Percentiles rank a stretch among this genome's conserved stretches.
phyloP scores from a whole-genome alignment of 2,888 invertebrate species.

The Cephus pygmeus region DNA sequence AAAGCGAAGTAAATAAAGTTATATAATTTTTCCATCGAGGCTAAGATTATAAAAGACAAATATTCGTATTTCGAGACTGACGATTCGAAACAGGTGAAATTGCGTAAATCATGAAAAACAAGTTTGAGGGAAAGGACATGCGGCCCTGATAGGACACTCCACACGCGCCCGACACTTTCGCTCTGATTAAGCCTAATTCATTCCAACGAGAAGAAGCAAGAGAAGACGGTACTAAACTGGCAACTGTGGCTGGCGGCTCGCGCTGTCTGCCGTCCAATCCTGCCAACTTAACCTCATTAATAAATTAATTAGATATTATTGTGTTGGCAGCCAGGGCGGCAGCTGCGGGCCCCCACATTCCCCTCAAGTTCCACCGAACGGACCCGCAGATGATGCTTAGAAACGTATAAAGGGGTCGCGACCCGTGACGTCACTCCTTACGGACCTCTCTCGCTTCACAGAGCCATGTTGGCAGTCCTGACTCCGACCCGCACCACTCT shows the following conservation, averaged over 20 bases:
- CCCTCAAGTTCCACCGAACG: conserved; percentile 17
- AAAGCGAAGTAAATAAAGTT: no score
- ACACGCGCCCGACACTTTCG: conserved; percentile 55
- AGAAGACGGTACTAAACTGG: conserved; percentile 38
- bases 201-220: conserved; percentile 43
- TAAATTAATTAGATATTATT: conserved; percentile 66
- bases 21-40: no score
- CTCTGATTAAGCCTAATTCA: conserved; percentile 58
- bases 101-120: not conserved
- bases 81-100: not conserved
- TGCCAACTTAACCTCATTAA: conserved; percentile 65
- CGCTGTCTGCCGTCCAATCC: conserved; percentile 63
- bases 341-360: conserved; percentile 51
- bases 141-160: conserved; percentile 46
- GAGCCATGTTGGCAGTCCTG: not conserved
- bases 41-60: not conserved
- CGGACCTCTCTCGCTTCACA: not conserved
- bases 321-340: conserved; percentile 63
- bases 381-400: conserved; percentile 46
- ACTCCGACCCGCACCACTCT: not conserved
- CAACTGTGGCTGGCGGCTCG: conserved; percentile 40
- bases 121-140: conserved; percentile 25
- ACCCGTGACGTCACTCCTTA: conserved; percentile 47
- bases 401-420: conserved; percentile 39
- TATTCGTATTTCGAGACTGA: not conserved